phyloP scores from a whole-genome alignment of 2,888 invertebrate genomes.

The Ornithoptera alexandrae region DNA sequence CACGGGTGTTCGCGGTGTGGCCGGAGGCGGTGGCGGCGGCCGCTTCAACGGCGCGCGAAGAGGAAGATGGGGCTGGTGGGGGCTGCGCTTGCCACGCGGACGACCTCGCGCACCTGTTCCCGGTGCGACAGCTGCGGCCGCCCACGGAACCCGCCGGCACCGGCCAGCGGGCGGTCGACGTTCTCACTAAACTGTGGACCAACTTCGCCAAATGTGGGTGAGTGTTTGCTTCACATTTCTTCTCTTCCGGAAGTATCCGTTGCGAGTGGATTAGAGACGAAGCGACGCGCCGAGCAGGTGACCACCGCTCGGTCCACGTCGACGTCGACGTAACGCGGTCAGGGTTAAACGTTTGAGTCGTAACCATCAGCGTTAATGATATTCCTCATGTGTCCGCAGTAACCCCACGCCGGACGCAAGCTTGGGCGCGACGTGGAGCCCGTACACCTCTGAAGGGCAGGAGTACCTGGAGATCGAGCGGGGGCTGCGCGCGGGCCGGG shows the following conservation, averaged over 20 bases:
- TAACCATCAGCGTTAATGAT: background rate
- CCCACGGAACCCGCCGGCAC: constrained; percentile 37
- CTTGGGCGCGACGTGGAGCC: constrained; percentile 46
- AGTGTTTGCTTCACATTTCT: constrained; percentile 27
- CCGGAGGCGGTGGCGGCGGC: constrained; percentile 30
- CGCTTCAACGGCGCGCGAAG: no score
- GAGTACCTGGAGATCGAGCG: constrained; percentile 51
- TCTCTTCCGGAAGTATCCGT: no score
- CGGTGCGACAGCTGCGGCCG: constrained; percentile 25
- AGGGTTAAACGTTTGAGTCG: no score
- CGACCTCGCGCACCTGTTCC: constrained; percentile 46
- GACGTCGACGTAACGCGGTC: no score
- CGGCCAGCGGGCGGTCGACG: constrained; percentile 48
- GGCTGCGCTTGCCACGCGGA: constrained; percentile 40
- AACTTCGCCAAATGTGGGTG: constrained; percentile 57
- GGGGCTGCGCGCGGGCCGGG: constrained; percentile 31
- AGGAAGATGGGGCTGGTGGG: no score
- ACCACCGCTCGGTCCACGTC: no score
- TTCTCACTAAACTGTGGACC: constrained; percentile 55
- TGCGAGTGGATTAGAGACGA: no score
- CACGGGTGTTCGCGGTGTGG: constrained; percentile 26
- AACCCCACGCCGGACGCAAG: constrained; percentile 52
- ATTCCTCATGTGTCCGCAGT: constrained; percentile 34
- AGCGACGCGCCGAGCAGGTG: no score
- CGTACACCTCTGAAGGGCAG: constrained; percentile 43